Base-by-base conservation (phyloP, 1,140 invertebrate species). In the Bombus polaris region DNA sequence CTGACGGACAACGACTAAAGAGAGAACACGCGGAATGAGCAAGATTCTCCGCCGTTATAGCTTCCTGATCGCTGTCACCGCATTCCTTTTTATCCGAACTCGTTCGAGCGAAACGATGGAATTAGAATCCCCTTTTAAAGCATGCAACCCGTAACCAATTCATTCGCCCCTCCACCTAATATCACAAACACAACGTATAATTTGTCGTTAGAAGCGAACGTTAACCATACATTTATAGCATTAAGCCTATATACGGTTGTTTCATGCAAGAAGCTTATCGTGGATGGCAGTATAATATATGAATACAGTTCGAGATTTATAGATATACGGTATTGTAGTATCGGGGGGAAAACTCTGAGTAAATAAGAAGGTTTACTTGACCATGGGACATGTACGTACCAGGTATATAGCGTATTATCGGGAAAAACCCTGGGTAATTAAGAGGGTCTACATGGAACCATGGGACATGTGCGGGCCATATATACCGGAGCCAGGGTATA, bases 31-130 rank as follows among this genome's bases (percentile, higher is more conserved):
- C 12, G 47, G 0, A 32, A 32, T 22, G 44, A 15, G 13, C 70
- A 0, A 92, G 88, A 86, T 92, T 88, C 93, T 93, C 70, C 53
- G 44, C 1, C 70, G 78, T 94, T 89, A 94, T 95, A 86, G 88
- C 85, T 87, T 93, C 94, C 94, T 95, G 94, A 76, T 95, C 88
- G 88, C 86, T 95, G 94, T 95, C 94, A 95, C 93, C 92, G 91
- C 91, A 92, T 94, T 93, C 90, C 94, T 95, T 95, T 53, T 95
- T 95, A 95, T 94, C 91, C 92, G 85, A 88, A 92, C 84, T 91
- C 89, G 92, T 84, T 94, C 92, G 90, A 91, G 93, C 93, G 93
- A 92, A 81, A 92, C 89, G 73, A 82, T 25, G 53, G 59, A 81
- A 73, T 74, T 81, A 59, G 57, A 65, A n/a, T 35, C 13, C 28